phyloP scores from a whole-genome alignment of 2,888 invertebrate species.

The Elegia similella region DNA sequence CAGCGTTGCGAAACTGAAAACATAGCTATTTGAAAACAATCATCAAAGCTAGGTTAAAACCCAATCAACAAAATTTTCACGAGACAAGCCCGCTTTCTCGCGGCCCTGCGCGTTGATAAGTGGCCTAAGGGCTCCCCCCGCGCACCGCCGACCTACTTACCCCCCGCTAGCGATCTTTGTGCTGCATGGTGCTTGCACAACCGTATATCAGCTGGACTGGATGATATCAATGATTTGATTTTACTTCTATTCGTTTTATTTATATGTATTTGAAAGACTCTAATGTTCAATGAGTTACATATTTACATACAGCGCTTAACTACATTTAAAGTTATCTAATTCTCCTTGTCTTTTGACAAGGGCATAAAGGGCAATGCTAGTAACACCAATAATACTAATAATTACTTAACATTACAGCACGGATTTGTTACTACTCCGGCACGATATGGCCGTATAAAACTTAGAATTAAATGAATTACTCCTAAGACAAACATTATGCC shows the following conservation, averaged over 20 bases:
- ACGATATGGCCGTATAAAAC: neutral
- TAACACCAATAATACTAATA: too few species aligned
- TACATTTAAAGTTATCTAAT: too few species aligned
- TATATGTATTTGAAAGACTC: conserved; percentile 25
- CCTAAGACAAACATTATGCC: neutral
- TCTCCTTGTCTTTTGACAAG: too few species aligned
- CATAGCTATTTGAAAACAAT: conserved; percentile 5
- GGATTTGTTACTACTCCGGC: neutral
- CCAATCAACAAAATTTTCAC: conserved; percentile 59
- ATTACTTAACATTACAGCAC: neutral
- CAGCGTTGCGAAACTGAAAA: neutral
- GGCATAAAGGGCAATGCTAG: too few species aligned
- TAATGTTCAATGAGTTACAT: too few species aligned
- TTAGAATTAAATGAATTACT: neutral
- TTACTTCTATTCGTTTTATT: conserved; percentile 42
- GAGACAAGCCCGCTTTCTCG: conserved; percentile 69
- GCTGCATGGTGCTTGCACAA: conserved; percentile 76
- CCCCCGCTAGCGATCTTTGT: conserved; percentile 75
- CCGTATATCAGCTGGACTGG: conserved; percentile 77
- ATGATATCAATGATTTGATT: conserved; percentile 62
- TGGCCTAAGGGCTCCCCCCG: conserved; percentile 75
- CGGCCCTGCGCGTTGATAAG: conserved; percentile 67
- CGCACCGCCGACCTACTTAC: conserved; percentile 59
- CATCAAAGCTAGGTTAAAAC: conserved; percentile 9
- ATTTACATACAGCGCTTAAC: too few species aligned